These are phyloP conservation scores for Macrobrachium rosenbergii DNA, from an alignment of 1,140 invertebrate genomes.

Conservation along the genomic window DNA sequence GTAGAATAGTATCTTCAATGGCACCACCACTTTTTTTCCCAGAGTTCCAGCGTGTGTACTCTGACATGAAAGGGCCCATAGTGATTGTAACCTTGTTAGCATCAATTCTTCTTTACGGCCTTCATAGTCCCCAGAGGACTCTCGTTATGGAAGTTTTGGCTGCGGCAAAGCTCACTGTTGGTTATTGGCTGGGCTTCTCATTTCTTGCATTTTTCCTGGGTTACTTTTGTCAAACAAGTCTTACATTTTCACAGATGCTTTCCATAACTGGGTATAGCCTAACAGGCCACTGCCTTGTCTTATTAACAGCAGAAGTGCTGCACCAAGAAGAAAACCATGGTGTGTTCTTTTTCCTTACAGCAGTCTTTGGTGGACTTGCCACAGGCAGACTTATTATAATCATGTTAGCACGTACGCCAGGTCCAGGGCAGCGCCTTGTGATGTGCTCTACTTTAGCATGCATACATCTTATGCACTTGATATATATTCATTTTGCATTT, in stretches of 20 bases:
- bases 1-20: conserved; percentile 34
- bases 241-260: conserved; percentile 30
- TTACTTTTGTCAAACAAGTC: conserved; percentile 29
- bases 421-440: conserved; percentile 41
- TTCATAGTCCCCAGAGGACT: conserved; percentile 31
- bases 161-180: conserved; percentile 33
- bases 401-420: conserved; percentile 31
- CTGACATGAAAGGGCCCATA: conserved; percentile 47
- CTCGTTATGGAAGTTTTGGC: conserved; percentile 28
- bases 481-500: conserved; percentile 59
- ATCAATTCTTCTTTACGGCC: conserved; percentile 39
- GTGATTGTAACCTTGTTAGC: conserved; percentile 20
- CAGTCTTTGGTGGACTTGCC: conserved; percentile 52
- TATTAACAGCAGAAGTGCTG: conserved; percentile 45
- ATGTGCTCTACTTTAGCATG: conserved; percentile 43
- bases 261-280: conserved; percentile 47
- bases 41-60: conserved; percentile 37
- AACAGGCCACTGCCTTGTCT: conserved; percentile 46
- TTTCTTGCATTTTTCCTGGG: conserved; percentile 34
- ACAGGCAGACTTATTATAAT: conserved; percentile 33
- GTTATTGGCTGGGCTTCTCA: conserved; percentile 45
- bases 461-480: conserved; percentile 51
- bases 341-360: conserved; percentile 44
- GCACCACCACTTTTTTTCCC: conserved; percentile 43
- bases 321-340: conserved; percentile 48